phyloP scores from a whole-genome alignment of 1,140 invertebrate genomes.

The Alviniconcha marisindica region DNA sequence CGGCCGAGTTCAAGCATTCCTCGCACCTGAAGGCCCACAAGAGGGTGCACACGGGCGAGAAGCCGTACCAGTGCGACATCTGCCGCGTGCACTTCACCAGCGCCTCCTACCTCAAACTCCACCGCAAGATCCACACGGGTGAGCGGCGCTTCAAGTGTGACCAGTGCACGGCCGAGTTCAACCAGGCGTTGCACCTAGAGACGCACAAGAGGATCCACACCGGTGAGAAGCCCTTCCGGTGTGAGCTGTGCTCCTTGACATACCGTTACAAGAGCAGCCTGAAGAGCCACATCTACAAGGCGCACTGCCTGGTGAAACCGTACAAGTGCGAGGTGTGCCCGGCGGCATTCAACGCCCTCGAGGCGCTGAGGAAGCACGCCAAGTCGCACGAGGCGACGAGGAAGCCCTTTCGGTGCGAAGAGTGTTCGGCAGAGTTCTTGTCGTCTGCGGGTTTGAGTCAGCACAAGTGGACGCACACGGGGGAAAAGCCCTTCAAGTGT shows the following conservation, averaged over 20 bases:
- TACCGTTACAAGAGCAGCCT: slow-evolving; percentile 9
- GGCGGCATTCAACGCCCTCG: not conserved
- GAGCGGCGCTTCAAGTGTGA: slow-evolving; percentile 42
- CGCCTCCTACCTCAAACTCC: not conserved
- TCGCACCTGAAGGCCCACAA: slow-evolving; percentile 41
- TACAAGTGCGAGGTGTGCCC: not conserved
- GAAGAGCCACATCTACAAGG: not conserved
- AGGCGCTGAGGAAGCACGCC: not conserved
- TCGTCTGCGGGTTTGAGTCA: not conserved
- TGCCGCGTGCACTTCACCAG: not conserved
- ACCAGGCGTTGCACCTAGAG: slow-evolving; percentile 77
- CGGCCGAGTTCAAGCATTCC: slow-evolving; percentile 44
- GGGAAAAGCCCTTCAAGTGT: not conserved
- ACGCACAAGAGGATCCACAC: slow-evolving; percentile 83
- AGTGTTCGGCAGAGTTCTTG: not conserved
- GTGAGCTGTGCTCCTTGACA: not conserved
- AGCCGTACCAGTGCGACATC: slow-evolving; percentile 52
- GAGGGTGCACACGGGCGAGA: slow-evolving; percentile 50
- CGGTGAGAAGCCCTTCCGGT: slow-evolving; percentile 70
- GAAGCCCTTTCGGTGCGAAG: not conserved
- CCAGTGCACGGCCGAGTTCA: slow-evolving; percentile 26
- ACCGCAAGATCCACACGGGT: slow-evolving; percentile 45
- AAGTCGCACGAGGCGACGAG: not conserved
- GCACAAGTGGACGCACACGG: not conserved
- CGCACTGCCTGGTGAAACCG: not conserved